Base-by-base conservation (phyloP, 2,888 invertebrate species). In the Sympetrum striolatum region DNA sequence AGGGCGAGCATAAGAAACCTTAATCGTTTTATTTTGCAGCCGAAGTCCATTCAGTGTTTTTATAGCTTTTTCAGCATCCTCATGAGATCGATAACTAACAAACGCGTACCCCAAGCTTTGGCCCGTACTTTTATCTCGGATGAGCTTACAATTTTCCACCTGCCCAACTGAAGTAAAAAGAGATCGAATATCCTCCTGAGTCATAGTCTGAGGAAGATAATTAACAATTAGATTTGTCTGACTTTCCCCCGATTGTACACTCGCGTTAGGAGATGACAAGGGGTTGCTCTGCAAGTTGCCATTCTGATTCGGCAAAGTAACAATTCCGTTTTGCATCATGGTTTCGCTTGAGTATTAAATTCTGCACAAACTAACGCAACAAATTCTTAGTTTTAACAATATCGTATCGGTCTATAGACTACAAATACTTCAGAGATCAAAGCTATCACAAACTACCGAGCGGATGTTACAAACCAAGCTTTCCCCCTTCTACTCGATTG, bases 31-130 rank as follows among this genome's bases (percentile, higher is more conserved):
- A 93, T 96, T 96, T 93, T 96, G 95, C 90, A 96, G 94, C 91
- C 95, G 93, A 90, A 96, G 94, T 91, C 95, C 95, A 93, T 96
- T 96, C 92, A 96, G 94, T 90, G 95, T 95, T 93, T 94, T 94
- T 92, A 96, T 95, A 90, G 96, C 96, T 92, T 95, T 95, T 91
- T 95, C 94, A 44, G 96, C 96, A 93, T 96, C 96, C 92, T 95
- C 95, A 81, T 94, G 93, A 91, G 94, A 93, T 92, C 95, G 94
- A 93, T 95, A 96, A 93, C 96, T 96, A 92, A 96, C 96, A 94
- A 96, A 96, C 91, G 95, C 96, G 93, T 96, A 96, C 91, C 96
- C 96, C 92, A 96, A 94, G 93, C 95, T 95, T 93, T 96, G 96
- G 92, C 95, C 95, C 93, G 95, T 95, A 91, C 95, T 94, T 93